A percentile compares a stretch with the other conserved stretches of the same genome.
Conservation (phyloP, 2,888 invertebrate genomes). For the Drosophila leonis region DNA sequence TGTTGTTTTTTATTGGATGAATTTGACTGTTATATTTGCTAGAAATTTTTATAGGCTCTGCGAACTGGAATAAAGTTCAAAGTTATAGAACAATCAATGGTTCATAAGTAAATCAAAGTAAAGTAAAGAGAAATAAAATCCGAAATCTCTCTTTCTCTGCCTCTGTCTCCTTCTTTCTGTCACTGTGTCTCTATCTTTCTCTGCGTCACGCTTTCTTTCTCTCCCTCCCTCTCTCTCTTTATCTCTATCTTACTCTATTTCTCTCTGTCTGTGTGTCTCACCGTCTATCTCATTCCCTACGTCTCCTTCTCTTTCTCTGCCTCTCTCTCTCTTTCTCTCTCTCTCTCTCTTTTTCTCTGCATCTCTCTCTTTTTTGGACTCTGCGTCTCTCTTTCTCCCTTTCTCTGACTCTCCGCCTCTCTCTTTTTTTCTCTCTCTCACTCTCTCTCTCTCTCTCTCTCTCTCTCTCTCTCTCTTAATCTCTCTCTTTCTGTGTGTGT, state of each 20-base stretch:
- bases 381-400: background rate
- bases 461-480: background rate
- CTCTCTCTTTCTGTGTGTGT: no score
- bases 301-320: background rate
- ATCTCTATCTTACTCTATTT: background rate
- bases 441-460: background rate
- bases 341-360: background rate
- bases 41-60: no score
- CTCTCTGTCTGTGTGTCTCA: background rate
- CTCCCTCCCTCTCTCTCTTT: no score
- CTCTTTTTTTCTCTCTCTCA: background rate
- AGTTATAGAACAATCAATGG: background rate
- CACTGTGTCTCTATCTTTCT: background rate
- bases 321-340: background rate
- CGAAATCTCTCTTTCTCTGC: no score
- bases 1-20: no score
- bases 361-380: background rate
- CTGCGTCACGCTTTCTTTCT: background rate
- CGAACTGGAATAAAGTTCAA: no score
- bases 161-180: background rate
- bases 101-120: no score
- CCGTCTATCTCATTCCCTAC: no score
- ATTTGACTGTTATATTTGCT: no score
- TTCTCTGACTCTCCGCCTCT: background rate
- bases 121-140: no score